Base-by-base conservation (phyloP, 2,888 invertebrate genomes). In the Cenopis cana region DNA sequence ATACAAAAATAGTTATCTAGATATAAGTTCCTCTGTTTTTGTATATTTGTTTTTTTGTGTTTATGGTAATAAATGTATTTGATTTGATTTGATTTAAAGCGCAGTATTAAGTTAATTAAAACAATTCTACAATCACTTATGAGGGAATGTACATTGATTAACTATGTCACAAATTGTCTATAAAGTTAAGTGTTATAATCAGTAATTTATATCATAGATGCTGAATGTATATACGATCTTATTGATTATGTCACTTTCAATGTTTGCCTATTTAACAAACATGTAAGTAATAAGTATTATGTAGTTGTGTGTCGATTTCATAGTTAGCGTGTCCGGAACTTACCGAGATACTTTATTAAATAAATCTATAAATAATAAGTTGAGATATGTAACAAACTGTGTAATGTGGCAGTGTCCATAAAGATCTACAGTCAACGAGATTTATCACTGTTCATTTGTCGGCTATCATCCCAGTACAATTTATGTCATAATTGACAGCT, bases 1-100 rank as follows among this genome's bases (percentile, higher is more conserved):
- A 59, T 69, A 69, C n/a, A 69, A 69, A 65, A 64, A 67, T 66
- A 56, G 38, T 41, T n/a, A n/a, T n/a, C n/a, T n/a, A n/a, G n/a
- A n/a, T n/a, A n/a, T n/a, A n/a, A n/a, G n/a, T n/a, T n/a, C n/a
- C n/a, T n/a, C n/a, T n/a, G n/a, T n/a, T n/a, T n/a, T n/a, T n/a
- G n/a, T n/a, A n/a, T n/a, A n/a, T n/a, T n/a, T n/a, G n/a, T n/a
- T n/a, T n/a, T n/a, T n/a, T n/a, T n/a, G n/a, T n/a, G n/a, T n/a
- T n/a, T n/a, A n/a, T n/a, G n/a, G n/a, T n/a, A n/a, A n/a, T n/a
- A n/a, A n/a, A n/a, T n/a, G n/a, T n/a, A n/a, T n/a, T n/a, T n/a
- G n/a, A n/a, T n/a, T n/a, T n/a, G n/a, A n/a, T n/a, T n/a, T n/a
- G n/a, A n/a, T n/a, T 64, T 64, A 24, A 64, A 64, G 54, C 64